These are phyloP conservation scores for Oreortyx pictus DNA, from an alignment of 2,797 vertebrate species.

Conservation along the genomic window DNA sequence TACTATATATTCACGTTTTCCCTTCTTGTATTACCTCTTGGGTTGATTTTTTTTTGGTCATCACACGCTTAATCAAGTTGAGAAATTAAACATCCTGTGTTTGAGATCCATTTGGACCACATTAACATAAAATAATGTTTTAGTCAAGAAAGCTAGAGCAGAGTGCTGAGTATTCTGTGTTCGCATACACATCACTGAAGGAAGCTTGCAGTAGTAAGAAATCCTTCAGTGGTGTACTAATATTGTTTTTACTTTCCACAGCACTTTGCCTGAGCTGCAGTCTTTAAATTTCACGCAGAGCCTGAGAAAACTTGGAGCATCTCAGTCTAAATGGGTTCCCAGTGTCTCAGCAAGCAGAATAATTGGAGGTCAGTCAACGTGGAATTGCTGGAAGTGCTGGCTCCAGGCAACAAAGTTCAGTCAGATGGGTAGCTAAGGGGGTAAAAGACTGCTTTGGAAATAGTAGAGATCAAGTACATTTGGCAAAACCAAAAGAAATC, in stretches of 20 bases:
- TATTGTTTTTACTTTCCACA: not conserved
- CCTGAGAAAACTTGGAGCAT: not conserved
- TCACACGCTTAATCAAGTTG: not conserved
- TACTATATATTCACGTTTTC: not conserved
- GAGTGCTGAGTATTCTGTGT: not conserved
- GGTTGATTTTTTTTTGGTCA: not conserved
- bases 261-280: not conserved
- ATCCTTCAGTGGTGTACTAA: not conserved
- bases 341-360: not conserved
- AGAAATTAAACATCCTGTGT: not conserved
- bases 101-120: not conserved
- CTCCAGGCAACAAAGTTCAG: not conserved
- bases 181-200: not conserved
- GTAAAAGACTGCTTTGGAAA: not conserved
- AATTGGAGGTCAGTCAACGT: not conserved
- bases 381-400: not conserved
- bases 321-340: not conserved
- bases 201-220: not conserved
- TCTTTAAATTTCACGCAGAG: not conserved
- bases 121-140: not conserved
- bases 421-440: not conserved
- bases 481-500: not conserved
- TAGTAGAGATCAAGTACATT: not conserved
- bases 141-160: not conserved
- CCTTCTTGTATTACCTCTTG: not conserved